These are phyloP conservation scores for Caradrina clavipalpis DNA, from an alignment of 2,888 invertebrate genomes.

Conservation along the genomic window DNA sequence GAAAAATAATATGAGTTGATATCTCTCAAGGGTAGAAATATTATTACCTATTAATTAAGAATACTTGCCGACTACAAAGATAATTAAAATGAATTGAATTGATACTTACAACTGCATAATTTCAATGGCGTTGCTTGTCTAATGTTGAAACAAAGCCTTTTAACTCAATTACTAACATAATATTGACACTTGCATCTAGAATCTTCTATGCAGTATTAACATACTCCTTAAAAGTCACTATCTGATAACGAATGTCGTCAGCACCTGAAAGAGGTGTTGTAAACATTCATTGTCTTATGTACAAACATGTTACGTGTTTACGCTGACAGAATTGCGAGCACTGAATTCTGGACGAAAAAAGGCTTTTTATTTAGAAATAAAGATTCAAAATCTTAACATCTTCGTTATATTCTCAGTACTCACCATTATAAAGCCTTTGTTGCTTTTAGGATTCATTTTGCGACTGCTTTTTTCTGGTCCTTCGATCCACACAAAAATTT, in stretches of 20 bases:
- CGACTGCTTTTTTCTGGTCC: neutral
- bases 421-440: neutral
- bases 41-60: no score
- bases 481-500: neutral
- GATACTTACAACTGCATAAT: neutral
- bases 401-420: neutral
- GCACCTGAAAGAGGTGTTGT: slow-evolving; percentile 52
- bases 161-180: slow-evolving; percentile 11
- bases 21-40: neutral
- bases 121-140: neutral
- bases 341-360: slow-evolving; percentile 1
- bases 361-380: neutral
- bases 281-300: slow-evolving; percentile 62
- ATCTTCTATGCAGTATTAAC: slow-evolving; percentile 28
- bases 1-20: no score
- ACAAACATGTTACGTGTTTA: slow-evolving; percentile 30
- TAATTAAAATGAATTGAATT: neutral
- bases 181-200: slow-evolving; percentile 29
- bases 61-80: no score
- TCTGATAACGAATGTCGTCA: slow-evolving; percentile 65
- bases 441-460: neutral
- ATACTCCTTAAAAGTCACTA: slow-evolving; percentile 27
- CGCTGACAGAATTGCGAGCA: slow-evolving; percentile 9
- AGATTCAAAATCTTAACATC: neutral
- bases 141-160: slow-evolving; percentile 12